Base-by-base conservation (phyloP, 1,140 invertebrate genomes). In the Gryon sp. region DNA sequence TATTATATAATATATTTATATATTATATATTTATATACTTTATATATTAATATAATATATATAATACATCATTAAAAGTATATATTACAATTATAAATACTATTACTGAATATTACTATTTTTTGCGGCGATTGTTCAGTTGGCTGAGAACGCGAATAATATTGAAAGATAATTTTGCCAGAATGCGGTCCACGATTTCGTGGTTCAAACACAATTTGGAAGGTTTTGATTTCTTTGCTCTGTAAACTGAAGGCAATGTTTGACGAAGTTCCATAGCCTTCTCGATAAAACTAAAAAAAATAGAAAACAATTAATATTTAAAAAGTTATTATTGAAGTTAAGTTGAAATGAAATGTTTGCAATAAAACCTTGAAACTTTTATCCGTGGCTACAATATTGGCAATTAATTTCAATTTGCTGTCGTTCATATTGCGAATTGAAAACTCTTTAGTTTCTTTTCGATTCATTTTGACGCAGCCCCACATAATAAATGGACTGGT, bases 381-480 rank as follows among this genome's bases (percentile, higher is more conserved):
- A 41, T 82, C 79, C 9, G 69, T 72, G 6, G 80, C 73, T 9
- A 82, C 82, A 18, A 90, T 86, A 2, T 50, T 74, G 11, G 83
- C 85, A 55, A 89, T 79, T 20, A 90, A 79, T 66, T 88, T 87
- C 9, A 90, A 76, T 62, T 87, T 89, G 36, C 85, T 86, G 6
- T 86, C 80, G 16, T 89, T 88, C 14, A 81, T 89, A 62, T 90
- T 90, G 16, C 88, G 82, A 52, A 91, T 83, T 4, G 85, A 84
- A 68, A 90, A 87, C 53, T 89, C 83, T 59, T 90, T 89, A 2
- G 65, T 83, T 20, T 87, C 85, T 30, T 66, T 83, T 68, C 88
- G 89, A 20, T 88, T 89, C 11, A 80, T 73, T 81, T 86, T 89
- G 5, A 90, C 65, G 52, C 89, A 89, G 11, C 87, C 89, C 90